Conservation (phyloP, 2,797 vertebrate species). For the Silurus aristotelis region DNA sequence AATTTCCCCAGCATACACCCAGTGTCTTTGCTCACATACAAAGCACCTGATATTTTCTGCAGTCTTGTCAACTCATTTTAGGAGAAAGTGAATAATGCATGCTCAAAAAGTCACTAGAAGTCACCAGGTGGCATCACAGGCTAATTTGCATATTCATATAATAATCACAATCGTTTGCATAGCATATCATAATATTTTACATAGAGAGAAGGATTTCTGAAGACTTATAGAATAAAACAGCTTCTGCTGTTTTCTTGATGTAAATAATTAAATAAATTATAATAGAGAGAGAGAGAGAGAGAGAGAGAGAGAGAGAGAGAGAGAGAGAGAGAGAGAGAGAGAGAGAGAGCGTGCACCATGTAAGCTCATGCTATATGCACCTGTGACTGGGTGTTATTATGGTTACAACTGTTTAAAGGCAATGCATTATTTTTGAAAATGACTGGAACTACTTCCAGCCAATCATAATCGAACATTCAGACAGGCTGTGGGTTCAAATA, state of each 20-base stretch:
- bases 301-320: too few species aligned
- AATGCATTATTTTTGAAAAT: too few species aligned
- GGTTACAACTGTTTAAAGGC: too few species aligned
- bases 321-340: too few species aligned
- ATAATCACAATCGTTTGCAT: neutral
- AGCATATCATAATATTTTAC: neutral
- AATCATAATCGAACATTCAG: too few species aligned
- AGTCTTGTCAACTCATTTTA: neutral
- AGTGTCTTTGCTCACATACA: neutral
- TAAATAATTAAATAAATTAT: too few species aligned
- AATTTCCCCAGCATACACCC: neutral
- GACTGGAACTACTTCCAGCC: too few species aligned
- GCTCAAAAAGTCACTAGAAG: neutral
- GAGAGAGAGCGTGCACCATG: too few species aligned
- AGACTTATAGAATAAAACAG: neutral
- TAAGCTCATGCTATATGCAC: too few species aligned
- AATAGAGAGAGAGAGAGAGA: too few species aligned
- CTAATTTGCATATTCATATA: neutral
- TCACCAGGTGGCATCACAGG: slow-evolving; percentile 2
- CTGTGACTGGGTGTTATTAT: too few species aligned
- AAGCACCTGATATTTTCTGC: neutral
- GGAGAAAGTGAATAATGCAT: neutral
- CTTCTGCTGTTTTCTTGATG: too few species aligned
- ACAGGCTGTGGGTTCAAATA: neutral
- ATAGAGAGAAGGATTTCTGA: neutral